Evolutionary conservation across 2,888 invertebrate genomes (phyloP), one percentile per base, ranked within the genome.

Genomic region (Tiphia femorata): DNA sequence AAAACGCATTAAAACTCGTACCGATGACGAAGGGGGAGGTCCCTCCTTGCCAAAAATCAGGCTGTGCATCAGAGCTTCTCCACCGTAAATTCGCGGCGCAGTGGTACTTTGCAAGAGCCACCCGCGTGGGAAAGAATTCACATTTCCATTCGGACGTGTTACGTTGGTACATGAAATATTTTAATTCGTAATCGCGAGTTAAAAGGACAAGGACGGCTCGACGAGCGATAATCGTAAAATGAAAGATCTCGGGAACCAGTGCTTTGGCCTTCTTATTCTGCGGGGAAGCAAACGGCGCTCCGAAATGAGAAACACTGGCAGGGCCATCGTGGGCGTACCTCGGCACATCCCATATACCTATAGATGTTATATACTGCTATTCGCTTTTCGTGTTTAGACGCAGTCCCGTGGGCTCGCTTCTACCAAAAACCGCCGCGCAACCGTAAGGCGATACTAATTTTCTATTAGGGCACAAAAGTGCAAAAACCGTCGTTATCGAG

Each of bases 1-100:
- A 80, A 79, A 80, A 80, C 76, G 79, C 79, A 80, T 80, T 80
- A 80, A 80, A 80, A 80, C 77, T 79, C 73, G 69, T 79, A 74
- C 72, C 73, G 76, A 78, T 77, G 80, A 80, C 77, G 79, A 77
- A 76, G 74, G 65, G 73, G 78, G 77, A 74, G 75, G 72, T 68
- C 70, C 75, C 68, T 71, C 25, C 76, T 79, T 78, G 76, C 78
- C 75, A 76, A 79, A 79, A 80, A 80, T 77, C 75, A 73, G 76
- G 73, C 70, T 73, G 76, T 68, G 71, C 73, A 72, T 75, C 73
- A 74, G 67, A 64, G 58, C 51, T 58, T 64, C 48, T 58, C 41
- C 47, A 62, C 54, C 23, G 52, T 60, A 63, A 67, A 69, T 73
- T 61, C 63, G 59, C 56, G 48, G 58, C 61, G 56, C 74, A 74